A percentile compares a stretch with the other conserved stretches of the same genome.
Conservation (phyloP, 92 coral and sea anemone genomes). For the Porites evermanni region DNA sequence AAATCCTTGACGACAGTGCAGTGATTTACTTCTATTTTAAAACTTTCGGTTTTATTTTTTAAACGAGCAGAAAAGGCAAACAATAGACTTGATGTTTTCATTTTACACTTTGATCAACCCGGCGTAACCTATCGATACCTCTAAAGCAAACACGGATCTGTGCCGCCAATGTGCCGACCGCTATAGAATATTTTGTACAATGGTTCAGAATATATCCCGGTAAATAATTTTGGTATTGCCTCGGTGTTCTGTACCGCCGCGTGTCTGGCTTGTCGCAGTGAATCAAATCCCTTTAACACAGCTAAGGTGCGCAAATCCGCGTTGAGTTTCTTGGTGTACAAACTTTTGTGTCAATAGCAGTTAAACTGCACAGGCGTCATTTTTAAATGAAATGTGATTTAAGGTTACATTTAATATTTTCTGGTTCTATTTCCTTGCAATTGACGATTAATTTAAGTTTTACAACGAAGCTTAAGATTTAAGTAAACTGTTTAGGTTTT, state of each 20-base stretch:
- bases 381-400: conserved; percentile 53
- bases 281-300: conserved; percentile 22
- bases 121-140: conserved; percentile 57
- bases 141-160: conserved; percentile 43
- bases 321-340: conserved; percentile 12
- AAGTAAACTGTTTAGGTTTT: conserved; percentile 44
- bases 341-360: conserved; percentile 30
- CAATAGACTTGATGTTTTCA: conserved; percentile 41
- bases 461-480: conserved; percentile 41
- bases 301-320: conserved; percentile 6
- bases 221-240: conserved; percentile 40
- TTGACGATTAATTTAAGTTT: conserved; percentile 73
- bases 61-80: conserved; percentile 31
- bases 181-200: conserved; percentile 42
- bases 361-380: conserved; percentile 40
- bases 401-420: conserved; percentile 38
- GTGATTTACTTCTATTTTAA: conserved; percentile 1
- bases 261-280: conserved; percentile 41
- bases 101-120: conserved; percentile 61
- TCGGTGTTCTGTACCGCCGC: conserved; percentile 46
- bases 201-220: conserved; percentile 50
- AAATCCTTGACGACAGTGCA: conserved; percentile 10
- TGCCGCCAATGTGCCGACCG: conserved; percentile 64
- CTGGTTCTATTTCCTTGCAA: conserved; percentile 71
- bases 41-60: conserved; percentile 10